Evolutionary conservation across 2,888 invertebrate species (phyloP).

Genomic region (Chironomus riparius): DNA sequence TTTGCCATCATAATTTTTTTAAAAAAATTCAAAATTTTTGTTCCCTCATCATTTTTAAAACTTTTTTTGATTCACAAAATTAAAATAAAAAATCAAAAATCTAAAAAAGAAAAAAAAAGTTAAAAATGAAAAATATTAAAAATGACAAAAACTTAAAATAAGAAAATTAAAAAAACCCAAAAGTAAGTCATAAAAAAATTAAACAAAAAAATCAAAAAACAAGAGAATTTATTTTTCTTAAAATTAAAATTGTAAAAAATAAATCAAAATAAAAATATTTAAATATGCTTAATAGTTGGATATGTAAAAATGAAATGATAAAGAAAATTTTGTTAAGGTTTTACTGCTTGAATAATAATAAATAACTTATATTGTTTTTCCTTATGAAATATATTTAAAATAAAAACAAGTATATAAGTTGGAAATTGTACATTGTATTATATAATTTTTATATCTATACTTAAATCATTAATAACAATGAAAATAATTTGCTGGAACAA

Average conservation of each 20-base stretch:
- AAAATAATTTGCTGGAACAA: conserved; percentile 9
- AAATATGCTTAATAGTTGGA: neutral
- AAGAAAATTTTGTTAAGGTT: conserved; percentile 19
- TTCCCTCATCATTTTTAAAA: too few relatives aligned
- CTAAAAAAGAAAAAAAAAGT: neutral
- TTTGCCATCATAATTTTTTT: too few relatives aligned
- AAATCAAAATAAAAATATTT: conserved; percentile 7
- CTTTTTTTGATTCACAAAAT: neutral
- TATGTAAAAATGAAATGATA: conserved; percentile 12
- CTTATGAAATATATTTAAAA: neutral
- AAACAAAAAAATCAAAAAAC: conserved; percentile 15
- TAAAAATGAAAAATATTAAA: neutral
- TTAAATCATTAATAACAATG: neutral
- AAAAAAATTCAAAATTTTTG: too few relatives aligned
- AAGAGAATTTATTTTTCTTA: neutral
- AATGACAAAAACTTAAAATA: neutral
- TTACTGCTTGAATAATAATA: conserved; percentile 16
- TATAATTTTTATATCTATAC: conserved; percentile 11
- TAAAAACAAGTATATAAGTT: neutral
- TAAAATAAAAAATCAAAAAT: neutral
- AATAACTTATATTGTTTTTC: too few relatives aligned
- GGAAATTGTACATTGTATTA: neutral
- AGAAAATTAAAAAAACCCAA: neutral
- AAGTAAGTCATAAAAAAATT: neutral
- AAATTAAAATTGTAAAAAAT: neutral